Conservation (phyloP, 2,888 invertebrate species). For the Ctenicera cuprea region DNA sequence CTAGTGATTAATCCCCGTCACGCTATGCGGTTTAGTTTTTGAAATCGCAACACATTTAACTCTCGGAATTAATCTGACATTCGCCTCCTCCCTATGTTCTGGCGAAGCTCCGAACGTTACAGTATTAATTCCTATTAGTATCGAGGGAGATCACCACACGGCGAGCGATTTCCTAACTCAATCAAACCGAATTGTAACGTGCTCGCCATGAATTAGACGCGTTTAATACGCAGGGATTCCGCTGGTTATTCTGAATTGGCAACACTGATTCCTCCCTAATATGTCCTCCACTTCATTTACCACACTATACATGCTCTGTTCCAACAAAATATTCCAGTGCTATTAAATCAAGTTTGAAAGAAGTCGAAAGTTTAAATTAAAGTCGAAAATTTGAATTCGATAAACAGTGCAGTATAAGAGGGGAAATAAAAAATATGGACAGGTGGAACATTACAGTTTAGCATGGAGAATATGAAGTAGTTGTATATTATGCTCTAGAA, state of each 20-base stretch:
- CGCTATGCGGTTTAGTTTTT: slow-evolving; percentile 4
- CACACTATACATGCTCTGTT: slow-evolving; percentile 5
- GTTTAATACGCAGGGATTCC: slow-evolving; percentile 24
- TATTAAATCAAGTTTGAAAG: not conserved
- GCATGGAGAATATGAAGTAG: no score
- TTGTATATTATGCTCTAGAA: no score
- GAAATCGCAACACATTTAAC: not conserved
- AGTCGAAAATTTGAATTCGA: no score
- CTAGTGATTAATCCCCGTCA: slow-evolving; percentile 16
- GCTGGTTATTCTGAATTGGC: not conserved
- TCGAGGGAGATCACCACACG: slow-evolving; percentile 37
- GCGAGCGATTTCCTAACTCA: slow-evolving; percentile 39
- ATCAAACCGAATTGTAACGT: slow-evolving; percentile 36
- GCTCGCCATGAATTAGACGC: slow-evolving; percentile 22
- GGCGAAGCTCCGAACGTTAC: not conserved
- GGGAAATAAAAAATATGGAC: no score
- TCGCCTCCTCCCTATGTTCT: not conserved
- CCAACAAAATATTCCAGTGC: not conserved
- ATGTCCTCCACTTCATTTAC: slow-evolving; percentile 17
- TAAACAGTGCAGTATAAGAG: no score
- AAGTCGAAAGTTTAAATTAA: no score
- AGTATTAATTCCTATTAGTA: slow-evolving; percentile 35
- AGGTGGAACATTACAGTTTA: no score
- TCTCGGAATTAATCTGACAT: slow-evolving; percentile 21
- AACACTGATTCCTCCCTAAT: slow-evolving; percentile 12